Evolutionary conservation across 2,113 vertebrate species (phyloP), one percentile per base, ranked within the genome.

Genomic region (Scophthalmus maximus): DNA sequence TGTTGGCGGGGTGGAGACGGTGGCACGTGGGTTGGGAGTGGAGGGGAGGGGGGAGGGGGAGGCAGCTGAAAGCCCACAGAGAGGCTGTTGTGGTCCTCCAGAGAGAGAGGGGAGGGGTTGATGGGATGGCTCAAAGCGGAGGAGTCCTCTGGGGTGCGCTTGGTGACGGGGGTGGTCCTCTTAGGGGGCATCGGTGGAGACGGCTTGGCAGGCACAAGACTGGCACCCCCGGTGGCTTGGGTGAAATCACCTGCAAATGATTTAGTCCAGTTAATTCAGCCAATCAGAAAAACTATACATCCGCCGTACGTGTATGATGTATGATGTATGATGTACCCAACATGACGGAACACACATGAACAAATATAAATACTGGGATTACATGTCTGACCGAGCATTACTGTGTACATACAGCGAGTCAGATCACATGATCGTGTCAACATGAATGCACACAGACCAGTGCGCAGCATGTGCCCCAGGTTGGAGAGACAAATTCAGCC

Each of bases 171-270:
- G 40, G 95, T 90, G 71, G 95, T 96, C 86, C 97, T 95, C 84
- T 97, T 99, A 0, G 95, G 95, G 12, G 98, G 97, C 88, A 97
- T 95, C 4, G 97, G 97, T 15, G 97, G 98, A 10, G 98, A 99
- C 5, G 96, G 96, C 85, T 98, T 98, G 65, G 93, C 88, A 12
- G 52, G 93, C 81, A 78, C 93, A 75, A 85, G 94, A 88, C 87
- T 89, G 89, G 68, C 61, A 1, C 88, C 93, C n/a, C 90, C 92
- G 5, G 95, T 78, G 66, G 92, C 92, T 73, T 97, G 96, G 12
- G 92, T 89, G 62, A 98, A 93, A 88, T 99, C 97, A 68, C 94
- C 97, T 97, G 92, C 1, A 91, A 86, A 90, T 51, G 68, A 50
- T 50, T 25, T 1, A 3, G 17, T 40, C 17, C 14, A 58, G 3